Conservation (phyloP, 2,113 vertebrate species). For the Atractosteus spatula region DNA sequence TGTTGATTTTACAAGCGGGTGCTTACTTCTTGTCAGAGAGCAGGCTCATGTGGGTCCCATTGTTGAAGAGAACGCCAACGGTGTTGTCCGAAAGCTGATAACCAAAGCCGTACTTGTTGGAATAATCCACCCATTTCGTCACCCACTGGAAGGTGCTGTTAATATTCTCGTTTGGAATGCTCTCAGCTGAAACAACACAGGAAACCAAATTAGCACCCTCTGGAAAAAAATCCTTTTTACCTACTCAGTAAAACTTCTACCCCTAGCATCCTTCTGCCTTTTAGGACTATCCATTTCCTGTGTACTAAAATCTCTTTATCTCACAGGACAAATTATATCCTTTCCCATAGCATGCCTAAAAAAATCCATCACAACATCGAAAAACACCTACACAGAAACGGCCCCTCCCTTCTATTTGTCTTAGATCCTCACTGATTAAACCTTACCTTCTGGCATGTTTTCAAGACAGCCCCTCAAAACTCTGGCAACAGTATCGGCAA, state of each 20-base stretch:
- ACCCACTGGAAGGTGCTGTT: conserved; percentile 89
- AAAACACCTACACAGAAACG: too few relatives aligned
- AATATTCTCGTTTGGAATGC: conserved; percentile 78
- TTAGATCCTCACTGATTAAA: too few relatives aligned
- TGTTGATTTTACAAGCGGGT: too few relatives aligned
- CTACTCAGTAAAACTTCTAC: not conserved
- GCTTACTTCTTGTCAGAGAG: conserved; percentile 91
- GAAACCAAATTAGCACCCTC: not conserved
- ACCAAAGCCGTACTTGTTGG: conserved; percentile 97
- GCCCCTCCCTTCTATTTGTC: too few relatives aligned
- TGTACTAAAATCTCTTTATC: not conserved
- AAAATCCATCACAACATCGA: too few relatives aligned
- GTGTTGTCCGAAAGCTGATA: conserved; percentile 97
- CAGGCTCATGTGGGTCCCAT: conserved; percentile 95
- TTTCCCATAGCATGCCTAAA: too few relatives aligned
- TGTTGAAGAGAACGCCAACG: conserved; percentile 97
- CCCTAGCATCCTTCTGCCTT: not conserved
- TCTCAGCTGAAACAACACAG: conserved; percentile 57
- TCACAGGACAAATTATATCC: too few relatives aligned
- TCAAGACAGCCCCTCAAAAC: conserved; percentile 88
- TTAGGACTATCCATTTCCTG: not conserved
- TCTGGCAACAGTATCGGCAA: conserved; percentile 86
- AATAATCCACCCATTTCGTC: conserved; percentile 98
- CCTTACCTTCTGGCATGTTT: conserved; percentile 84
- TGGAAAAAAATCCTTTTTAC: too few relatives aligned